These are phyloP conservation scores for Aptenodytes patagonicus DNA, from an alignment of 2,113 vertebrate genomes.

Conservation along the genomic window DNA sequence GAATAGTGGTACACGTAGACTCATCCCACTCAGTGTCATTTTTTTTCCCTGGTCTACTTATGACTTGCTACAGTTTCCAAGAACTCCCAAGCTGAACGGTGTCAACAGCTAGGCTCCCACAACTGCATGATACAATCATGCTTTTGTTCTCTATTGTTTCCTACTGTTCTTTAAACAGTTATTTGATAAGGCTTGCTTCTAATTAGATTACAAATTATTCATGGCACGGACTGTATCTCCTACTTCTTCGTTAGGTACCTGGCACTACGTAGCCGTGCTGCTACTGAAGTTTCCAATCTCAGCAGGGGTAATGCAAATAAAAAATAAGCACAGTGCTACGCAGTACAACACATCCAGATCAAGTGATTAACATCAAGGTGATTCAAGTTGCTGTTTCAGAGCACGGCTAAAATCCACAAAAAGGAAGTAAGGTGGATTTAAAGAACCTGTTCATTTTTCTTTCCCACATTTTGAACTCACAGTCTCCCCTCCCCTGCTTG, in stretches of 20 bases:
- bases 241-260: background rate
- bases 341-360: background rate
- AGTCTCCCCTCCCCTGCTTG: background rate
- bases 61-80: background rate
- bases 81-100: background rate
- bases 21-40: background rate
- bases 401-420: background rate
- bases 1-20: background rate
- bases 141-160: conserved; percentile 7
- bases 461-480: background rate
- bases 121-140: background rate
- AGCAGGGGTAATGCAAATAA: background rate
- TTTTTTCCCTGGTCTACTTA: background rate
- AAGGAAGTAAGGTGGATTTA: background rate
- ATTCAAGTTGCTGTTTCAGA: background rate
- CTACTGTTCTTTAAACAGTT: background rate
- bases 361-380: background rate
- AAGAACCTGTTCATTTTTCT: background rate
- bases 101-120: background rate
- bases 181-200: background rate
- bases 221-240: background rate
- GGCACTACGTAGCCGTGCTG: background rate
- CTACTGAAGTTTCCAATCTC: background rate
- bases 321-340: background rate
- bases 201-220: conserved; percentile 13